A percentile compares a stretch with the other conserved stretches of the same genome.
phyloP scores from a whole-genome alignment of 92 coral and sea anemone genomes.

The Zoanthus gigantus region DNA sequence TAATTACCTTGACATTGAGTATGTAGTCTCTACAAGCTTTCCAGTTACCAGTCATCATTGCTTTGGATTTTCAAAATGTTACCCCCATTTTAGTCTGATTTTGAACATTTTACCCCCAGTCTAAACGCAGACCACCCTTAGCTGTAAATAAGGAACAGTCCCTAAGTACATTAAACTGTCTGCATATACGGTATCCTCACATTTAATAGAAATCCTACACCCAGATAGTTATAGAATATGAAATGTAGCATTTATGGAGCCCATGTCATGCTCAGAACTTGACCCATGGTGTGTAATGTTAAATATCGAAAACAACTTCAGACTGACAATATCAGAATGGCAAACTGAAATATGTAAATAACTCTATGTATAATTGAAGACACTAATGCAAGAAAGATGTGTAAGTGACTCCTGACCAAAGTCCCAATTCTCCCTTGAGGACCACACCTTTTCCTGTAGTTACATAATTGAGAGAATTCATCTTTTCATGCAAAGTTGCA shows the following conservation, averaged over 20 bases:
- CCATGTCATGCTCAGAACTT: conserved; percentile 19
- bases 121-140: too few species aligned
- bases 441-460: conserved; percentile 35
- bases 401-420: not conserved
- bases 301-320: conserved; percentile 17
- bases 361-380: not conserved
- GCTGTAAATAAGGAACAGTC: not conserved
- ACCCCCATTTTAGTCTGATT: too few species aligned
- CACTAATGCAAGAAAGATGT: conserved; percentile 19
- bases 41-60: conserved; percentile 99
- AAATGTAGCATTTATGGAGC: conserved; percentile 22
- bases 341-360: conserved; percentile 25
- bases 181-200: conserved; percentile 4
- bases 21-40: conserved; percentile 88
- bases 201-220: conserved; percentile 4
- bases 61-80: conserved; percentile 61
- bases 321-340: conserved; percentile 34
- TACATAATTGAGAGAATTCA: conserved; percentile 19
- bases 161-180: conserved; percentile 14
- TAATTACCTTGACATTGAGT: conserved; percentile 83
- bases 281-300: conserved; percentile 22
- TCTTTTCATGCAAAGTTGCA: not conserved
- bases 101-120: too few species aligned
- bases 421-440: conserved; percentile 18
- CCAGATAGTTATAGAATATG: conserved; percentile 25